phyloP scores from a whole-genome alignment of 2,113 vertebrate genomes.

The Lucifuga dentata region DNA sequence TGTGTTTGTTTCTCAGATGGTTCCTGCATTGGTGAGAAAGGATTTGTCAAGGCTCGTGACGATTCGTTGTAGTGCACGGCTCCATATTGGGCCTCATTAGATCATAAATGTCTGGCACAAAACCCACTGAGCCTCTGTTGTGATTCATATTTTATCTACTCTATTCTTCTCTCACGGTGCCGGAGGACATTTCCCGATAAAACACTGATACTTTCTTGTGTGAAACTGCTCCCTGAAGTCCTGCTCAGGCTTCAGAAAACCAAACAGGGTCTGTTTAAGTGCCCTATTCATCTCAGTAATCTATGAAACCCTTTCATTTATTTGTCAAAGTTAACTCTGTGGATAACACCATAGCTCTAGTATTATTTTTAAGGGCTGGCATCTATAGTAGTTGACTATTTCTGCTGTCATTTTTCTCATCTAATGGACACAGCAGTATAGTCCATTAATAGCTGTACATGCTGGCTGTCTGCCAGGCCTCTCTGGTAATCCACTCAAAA shows the following conservation, averaged over 20 bases:
- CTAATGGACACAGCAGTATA: constrained; percentile 25
- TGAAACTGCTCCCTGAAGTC: constrained; percentile 9
- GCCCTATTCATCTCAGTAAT: constrained; percentile 11
- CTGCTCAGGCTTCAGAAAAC: constrained; percentile 14
- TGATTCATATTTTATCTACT: constrained; percentile 36
- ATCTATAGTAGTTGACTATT: too few species aligned
- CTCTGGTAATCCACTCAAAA: constrained; percentile 61
- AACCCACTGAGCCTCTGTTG: constrained; percentile 34
- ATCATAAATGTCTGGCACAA: constrained; percentile 47
- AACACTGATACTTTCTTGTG: constrained; percentile 2
- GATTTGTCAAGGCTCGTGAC: constrained; percentile 55
- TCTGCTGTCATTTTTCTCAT: constrained; percentile 13
- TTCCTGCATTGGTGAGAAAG: constrained; percentile 29
- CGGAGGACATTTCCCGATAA: constrained; percentile 30
- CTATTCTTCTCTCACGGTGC: constrained; percentile 24
- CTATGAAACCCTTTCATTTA: constrained; percentile 36
- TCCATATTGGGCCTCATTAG: constrained; percentile 23
- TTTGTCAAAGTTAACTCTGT: constrained; percentile 1
- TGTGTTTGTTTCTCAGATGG: constrained; percentile 25
- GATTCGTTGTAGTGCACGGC: constrained; percentile 26
- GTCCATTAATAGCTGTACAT: constrained; percentile 63
- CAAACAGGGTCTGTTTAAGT: constrained; percentile 16
- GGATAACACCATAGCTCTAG: constrained; percentile 17
- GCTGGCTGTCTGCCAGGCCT: constrained; percentile 63
- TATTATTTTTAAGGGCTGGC: neutral